These are phyloP conservation scores for Cyaniris semiargus DNA, from an alignment of 2,888 invertebrate genomes.

Conservation along the genomic window DNA sequence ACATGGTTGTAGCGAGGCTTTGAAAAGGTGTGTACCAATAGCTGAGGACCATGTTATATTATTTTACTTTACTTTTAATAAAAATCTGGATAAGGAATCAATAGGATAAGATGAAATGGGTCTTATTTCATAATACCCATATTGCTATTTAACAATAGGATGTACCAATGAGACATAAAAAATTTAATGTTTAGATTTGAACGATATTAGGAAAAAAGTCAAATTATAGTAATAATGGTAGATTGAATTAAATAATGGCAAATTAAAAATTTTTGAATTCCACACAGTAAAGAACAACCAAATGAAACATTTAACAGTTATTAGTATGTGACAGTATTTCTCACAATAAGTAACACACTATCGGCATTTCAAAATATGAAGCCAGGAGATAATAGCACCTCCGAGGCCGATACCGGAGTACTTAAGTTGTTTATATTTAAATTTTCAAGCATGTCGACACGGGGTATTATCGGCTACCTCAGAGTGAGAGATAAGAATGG, in stretches of 20 bases:
- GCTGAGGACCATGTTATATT: neutral
- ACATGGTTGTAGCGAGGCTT: too few relatives aligned
- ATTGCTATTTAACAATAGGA: too few relatives aligned
- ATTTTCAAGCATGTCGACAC: slow-evolving; percentile 64
- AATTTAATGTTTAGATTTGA: too few relatives aligned
- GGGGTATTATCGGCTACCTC: slow-evolving; percentile 69
- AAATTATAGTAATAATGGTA: too few relatives aligned
- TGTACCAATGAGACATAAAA: too few relatives aligned
- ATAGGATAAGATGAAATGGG: too few relatives aligned
- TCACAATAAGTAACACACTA: slow-evolving; percentile 34
- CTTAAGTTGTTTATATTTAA: slow-evolving; percentile 70
- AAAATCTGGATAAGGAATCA: too few relatives aligned
- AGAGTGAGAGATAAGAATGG: slow-evolving; percentile 63
- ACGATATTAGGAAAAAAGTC: too few relatives aligned
- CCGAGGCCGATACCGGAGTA: slow-evolving; percentile 50
- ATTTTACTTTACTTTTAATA: neutral
- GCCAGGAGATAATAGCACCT: slow-evolving; percentile 47
- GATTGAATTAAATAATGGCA: too few relatives aligned
- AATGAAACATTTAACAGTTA: neutral
- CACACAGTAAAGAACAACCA: neutral
- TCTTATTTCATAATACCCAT: too few relatives aligned
- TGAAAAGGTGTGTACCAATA: too few relatives aligned
- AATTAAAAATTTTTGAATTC: neutral
- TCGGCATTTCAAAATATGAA: slow-evolving; percentile 46
- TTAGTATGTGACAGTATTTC: neutral